A percentile compares a stretch with the other conserved stretches of the same genome.
Evolutionary conservation across 1,140 invertebrate species (phyloP).

Genomic region (Cyrtorhinus lividipennis): DNA sequence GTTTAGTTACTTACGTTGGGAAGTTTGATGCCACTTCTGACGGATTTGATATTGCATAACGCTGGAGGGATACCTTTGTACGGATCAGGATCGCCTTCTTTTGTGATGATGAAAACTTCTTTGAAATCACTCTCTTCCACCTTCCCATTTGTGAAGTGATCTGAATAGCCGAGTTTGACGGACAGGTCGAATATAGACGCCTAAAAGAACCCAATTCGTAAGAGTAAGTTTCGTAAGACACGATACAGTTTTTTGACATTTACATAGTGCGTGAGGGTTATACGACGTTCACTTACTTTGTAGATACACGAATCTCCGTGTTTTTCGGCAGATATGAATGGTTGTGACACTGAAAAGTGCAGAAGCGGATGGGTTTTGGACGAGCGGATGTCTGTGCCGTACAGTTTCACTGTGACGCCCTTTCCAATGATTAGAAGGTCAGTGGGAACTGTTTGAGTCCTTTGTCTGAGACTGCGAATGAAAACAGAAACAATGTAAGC

Average conservation of each 20-base stretch:
- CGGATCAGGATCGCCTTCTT: conserved; percentile 49
- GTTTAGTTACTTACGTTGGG: conserved; percentile 20
- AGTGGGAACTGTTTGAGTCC: conserved; percentile 32
- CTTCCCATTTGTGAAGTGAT: conserved; percentile 19
- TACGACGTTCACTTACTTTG: too few relatives aligned
- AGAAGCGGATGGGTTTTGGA: conserved; percentile 36
- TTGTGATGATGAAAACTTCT: conserved; percentile 47
- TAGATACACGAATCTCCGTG: conserved; percentile 28
- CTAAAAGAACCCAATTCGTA: too few relatives aligned
- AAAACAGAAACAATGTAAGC: not conserved
- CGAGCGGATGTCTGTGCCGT: conserved; percentile 30
- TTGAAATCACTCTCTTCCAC: not conserved
- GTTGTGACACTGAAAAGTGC: conserved; percentile 43
- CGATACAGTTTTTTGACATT: too few relatives aligned
- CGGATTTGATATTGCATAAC: conserved; percentile 45
- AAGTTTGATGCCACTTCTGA: conserved; percentile 17
- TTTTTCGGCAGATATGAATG: conserved; percentile 44
- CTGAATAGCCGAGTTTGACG: conserved; percentile 35
- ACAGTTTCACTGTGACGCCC: conserved; percentile 39
- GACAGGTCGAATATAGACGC: conserved; percentile 45
- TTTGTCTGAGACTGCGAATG: conserved; percentile 10
- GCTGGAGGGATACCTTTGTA: conserved; percentile 68
- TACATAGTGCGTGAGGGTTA: too few relatives aligned
- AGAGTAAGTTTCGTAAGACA: too few relatives aligned
- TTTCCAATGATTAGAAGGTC: conserved; percentile 49